phyloP scores from a whole-genome alignment of 2,888 invertebrate genomes.

The Elegia similella region DNA sequence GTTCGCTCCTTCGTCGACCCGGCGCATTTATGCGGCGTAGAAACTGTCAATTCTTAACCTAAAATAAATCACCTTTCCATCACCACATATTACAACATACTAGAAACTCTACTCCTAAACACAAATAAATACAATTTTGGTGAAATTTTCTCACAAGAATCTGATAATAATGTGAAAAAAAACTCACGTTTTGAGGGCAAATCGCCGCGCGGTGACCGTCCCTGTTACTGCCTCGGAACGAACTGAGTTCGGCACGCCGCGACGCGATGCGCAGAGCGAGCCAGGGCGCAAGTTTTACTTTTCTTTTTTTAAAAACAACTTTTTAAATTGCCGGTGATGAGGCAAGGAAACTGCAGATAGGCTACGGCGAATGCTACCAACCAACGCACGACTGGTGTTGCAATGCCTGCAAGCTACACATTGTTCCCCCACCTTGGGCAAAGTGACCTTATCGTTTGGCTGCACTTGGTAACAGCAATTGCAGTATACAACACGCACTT shows the following conservation, averaged over 20 bases:
- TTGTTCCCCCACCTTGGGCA: conserved; percentile 61
- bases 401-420: conserved; percentile 53
- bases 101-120: conserved; percentile 29
- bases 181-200: conserved; percentile 53
- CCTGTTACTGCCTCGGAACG: conserved; percentile 53
- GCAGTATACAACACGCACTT: conserved; percentile 46
- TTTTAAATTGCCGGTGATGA: conserved; percentile 39
- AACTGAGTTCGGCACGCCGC: conserved; percentile 50
- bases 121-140: conserved; percentile 23
- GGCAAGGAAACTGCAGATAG: conserved; percentile 30
- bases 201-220: conserved; percentile 50
- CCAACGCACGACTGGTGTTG: conserved; percentile 35
- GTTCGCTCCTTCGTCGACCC: conserved; percentile 49
- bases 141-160: conserved; percentile 48
- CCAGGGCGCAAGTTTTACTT: conserved; percentile 44
- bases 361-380: conserved; percentile 20
- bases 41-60: conserved; percentile 63
- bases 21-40: conserved; percentile 64
- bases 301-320: conserved; percentile 54
- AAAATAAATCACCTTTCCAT: conserved; percentile 41
- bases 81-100: conserved; percentile 22
- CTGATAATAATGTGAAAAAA: conserved; percentile 28
- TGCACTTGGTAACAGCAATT: conserved; percentile 65
- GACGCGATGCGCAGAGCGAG: conserved; percentile 50
- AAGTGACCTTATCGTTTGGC: conserved; percentile 70